A percentile compares a stretch with the other conserved stretches of the same genome.
Evolutionary conservation across 2,888 invertebrate species (phyloP).

Genomic region (Bombylius discolor): DNA sequence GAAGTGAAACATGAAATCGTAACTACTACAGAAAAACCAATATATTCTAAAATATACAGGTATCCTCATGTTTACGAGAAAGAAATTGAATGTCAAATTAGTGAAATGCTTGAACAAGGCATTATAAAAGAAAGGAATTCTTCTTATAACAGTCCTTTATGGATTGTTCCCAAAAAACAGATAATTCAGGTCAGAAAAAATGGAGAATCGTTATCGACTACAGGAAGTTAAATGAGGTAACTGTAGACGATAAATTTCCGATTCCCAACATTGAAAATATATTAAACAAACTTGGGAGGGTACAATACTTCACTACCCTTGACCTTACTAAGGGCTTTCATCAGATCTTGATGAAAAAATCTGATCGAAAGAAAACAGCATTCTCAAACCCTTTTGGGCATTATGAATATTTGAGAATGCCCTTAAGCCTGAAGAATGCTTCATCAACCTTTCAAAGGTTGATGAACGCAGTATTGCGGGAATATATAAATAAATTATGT

Average conservation of each 20-base stretch:
- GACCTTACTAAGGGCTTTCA: constrained; percentile 12
- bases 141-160: constrained; percentile 14
- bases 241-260: constrained; percentile 14
- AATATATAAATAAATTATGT: constrained; percentile 5
- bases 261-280: constrained; percentile 15
- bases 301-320: constrained; percentile 9
- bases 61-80: constrained; percentile 12
- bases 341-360: constrained; percentile 8
- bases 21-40: constrained; percentile 7
- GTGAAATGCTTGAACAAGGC: constrained; percentile 7
- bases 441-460: constrained; percentile 8
- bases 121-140: constrained; percentile 9
- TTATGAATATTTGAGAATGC: constrained; percentile 10
- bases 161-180: constrained; percentile 13
- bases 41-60: constrained; percentile 11
- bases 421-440: constrained; percentile 7
- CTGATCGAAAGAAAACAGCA: constrained; percentile 7
- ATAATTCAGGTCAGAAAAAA: constrained; percentile 10
- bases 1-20: constrained; percentile 10
- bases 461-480: constrained; percentile 6
- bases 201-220: constrained; percentile 13
- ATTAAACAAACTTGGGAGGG: constrained; percentile 12
- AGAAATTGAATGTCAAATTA: constrained; percentile 10
- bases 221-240: constrained; percentile 8
- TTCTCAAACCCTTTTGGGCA: constrained; percentile 2